These are phyloP conservation scores for Belgica antarctica DNA, from an alignment of 2,888 invertebrate species.

Conservation along the genomic window DNA sequence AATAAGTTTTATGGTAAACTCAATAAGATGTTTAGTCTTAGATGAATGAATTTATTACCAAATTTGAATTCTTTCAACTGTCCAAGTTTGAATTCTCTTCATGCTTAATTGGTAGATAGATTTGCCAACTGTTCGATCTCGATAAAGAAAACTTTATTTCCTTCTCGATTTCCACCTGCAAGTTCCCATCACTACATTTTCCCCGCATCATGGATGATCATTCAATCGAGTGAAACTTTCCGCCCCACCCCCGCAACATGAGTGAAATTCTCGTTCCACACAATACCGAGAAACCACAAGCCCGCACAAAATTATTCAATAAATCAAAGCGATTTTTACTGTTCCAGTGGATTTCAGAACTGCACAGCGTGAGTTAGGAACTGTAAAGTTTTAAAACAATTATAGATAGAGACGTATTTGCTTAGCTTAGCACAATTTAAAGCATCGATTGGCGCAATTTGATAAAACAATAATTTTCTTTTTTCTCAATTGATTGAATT, in stretches of 20 bases:
- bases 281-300: not conserved
- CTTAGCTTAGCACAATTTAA: no score
- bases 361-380: not conserved
- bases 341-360: slow-evolving; percentile 5
- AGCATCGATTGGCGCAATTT: not conserved
- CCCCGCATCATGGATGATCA: slow-evolving; percentile 15
- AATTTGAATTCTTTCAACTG: no score
- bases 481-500: not conserved
- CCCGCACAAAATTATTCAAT: slow-evolving; percentile 28
- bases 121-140: no score
- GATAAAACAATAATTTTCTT: not conserved
- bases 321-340: slow-evolving; percentile 13
- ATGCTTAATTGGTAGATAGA: no score
- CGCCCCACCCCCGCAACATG: not conserved
- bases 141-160: no score
- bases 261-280: not conserved
- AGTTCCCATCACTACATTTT: not conserved
- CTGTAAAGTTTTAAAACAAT: not conserved
- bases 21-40: no score
- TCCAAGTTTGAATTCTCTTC: no score
- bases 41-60: no score
- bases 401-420: not conserved
- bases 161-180: slow-evolving; percentile 15
- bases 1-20: no score
- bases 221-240: slow-evolving; percentile 1